Evolutionary conservation across 2,797 vertebrate genomes (phyloP).

Genomic region (Xiphorhynchus erythropygius): DNA sequence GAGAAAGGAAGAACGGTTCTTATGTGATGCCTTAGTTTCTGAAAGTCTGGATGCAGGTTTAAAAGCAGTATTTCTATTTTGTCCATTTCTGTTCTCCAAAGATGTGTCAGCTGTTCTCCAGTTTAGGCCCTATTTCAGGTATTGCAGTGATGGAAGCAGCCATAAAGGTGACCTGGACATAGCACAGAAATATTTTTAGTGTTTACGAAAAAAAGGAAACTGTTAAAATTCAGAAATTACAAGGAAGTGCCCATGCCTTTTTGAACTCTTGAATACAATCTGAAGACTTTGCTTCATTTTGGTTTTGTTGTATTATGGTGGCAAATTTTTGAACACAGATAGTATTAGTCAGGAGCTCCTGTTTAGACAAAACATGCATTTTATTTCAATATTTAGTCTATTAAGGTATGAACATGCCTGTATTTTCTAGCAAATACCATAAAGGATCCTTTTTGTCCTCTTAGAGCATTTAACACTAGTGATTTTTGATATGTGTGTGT

Average conservation of each 20-base stretch:
- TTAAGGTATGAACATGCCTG: accelerated
- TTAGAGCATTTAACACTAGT: background rate
- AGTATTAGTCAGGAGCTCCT: background rate
- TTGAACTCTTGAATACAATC: background rate
- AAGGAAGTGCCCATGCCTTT: background rate
- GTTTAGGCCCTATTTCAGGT: background rate
- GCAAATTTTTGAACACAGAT: background rate
- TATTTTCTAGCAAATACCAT: background rate
- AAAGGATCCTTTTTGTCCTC: background rate
- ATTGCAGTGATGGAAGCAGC: background rate
- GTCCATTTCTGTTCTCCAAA: background rate
- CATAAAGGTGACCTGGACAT: background rate
- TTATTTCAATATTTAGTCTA: background rate
- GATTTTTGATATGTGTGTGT: background rate
- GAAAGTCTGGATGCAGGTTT: background rate
- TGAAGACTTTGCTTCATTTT: background rate
- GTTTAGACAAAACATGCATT: background rate
- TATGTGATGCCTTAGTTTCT: background rate
- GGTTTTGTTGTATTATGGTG: background rate
- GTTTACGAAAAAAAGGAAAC: background rate
- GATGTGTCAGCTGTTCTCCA: background rate
- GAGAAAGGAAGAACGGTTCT: background rate
- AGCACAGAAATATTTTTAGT: background rate
- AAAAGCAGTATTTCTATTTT: background rate
- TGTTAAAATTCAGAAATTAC: background rate